phyloP scores from a whole-genome alignment of 2,113 vertebrate genomes.

The Bos taurus region ARS-UCD2.0 NC_037350.1:37793501-37794000 shows the following conservation, averaged over 20 bases:
- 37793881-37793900: neutral
- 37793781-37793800: neutral
- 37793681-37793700: neutral
- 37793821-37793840: neutral
- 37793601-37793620: neutral
- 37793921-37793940: neutral
- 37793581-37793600: neutral
- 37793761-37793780: neutral
- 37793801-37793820: neutral
- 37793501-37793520: neutral
- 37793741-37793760: neutral
- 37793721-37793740: neutral
- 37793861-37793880: neutral
- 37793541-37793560: neutral
- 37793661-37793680: accelerated
- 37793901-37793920: neutral
- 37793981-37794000: neutral
- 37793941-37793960: neutral
- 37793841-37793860: neutral
- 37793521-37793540: neutral
- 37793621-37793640: neutral
- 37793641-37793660: neutral
- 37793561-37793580: neutral
- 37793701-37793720: neutral
- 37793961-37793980: neutral